These are phyloP conservation scores for Deroplatys truncata DNA, from an alignment of 2,888 invertebrate species.

Conservation along the genomic window DNA sequence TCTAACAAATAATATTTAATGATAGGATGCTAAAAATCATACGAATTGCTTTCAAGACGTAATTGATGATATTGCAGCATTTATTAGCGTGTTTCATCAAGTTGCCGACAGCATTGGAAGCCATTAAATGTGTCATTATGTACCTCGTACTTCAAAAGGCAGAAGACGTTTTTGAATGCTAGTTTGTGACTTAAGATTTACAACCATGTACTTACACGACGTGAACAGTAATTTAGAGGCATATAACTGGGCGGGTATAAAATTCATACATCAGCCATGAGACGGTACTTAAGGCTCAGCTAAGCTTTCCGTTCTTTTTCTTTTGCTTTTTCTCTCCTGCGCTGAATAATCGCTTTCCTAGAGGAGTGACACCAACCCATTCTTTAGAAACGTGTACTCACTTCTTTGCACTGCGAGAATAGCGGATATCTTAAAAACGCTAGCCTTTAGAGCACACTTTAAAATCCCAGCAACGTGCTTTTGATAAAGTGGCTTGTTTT, in stretches of 20 bases:
- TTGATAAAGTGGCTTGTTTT: too few relatives aligned
- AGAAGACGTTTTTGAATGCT: background rate
- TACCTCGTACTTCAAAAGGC: background rate
- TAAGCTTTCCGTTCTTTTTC: background rate
- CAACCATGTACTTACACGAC: background rate
- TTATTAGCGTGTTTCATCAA: background rate
- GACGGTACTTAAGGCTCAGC: background rate
- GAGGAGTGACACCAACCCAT: background rate
- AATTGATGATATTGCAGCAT: background rate
- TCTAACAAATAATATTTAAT: background rate
- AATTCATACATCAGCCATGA: background rate
- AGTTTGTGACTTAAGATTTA: background rate
- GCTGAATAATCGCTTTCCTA: background rate
- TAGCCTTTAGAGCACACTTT: background rate
- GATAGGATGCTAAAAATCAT: background rate
- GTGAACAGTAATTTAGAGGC: background rate
- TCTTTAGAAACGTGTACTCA: background rate
- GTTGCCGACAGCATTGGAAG: background rate
- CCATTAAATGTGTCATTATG: background rate
- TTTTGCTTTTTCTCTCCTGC: background rate
- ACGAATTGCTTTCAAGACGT: background rate
- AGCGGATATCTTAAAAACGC: background rate
- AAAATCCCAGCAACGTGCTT: background rate
- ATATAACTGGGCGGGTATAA: background rate
- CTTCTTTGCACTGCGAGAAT: background rate